Evolutionary conservation across 2,888 invertebrate species (phyloP).

Genomic region (Carcina quercana): DNA sequence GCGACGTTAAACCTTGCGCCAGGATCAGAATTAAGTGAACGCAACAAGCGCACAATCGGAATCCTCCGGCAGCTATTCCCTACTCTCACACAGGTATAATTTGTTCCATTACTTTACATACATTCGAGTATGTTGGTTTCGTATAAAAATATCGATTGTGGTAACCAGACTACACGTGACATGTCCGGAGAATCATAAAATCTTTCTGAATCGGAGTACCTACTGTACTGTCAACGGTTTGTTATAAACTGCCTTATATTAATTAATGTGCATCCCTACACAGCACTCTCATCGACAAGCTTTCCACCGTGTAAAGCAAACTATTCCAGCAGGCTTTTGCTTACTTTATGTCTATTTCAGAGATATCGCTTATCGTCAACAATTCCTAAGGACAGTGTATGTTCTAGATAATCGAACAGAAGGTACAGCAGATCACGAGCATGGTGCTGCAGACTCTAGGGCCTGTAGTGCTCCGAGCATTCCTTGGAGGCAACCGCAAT

Average conservation of each 20-base stretch:
- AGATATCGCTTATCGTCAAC: constrained; percentile 12
- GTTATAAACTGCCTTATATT: no score
- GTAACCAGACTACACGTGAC: no score
- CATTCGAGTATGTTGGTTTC: no score
- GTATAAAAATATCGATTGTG: no score
- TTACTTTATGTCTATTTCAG: constrained; percentile 14
- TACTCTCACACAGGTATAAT: constrained; percentile 80
- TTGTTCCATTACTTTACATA: neutral
- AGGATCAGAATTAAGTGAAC: constrained; percentile 77
- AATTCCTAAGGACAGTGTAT: constrained; percentile 50
- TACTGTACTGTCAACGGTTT: no score
- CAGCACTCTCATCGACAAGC: no score
- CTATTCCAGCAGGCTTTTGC: constrained; percentile 18
- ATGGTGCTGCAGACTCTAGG: constrained; percentile 84
- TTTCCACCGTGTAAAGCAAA: no score
- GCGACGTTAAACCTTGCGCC: constrained; percentile 80
- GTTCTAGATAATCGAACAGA: constrained; percentile 83
- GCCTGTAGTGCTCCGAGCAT: constrained; percentile 79
- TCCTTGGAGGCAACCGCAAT: constrained; percentile 67
- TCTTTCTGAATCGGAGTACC: no score
- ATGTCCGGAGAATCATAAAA: no score
- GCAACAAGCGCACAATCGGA: constrained; percentile 86
- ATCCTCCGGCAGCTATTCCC: constrained; percentile 84
- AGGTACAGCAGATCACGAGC: constrained; percentile 83
- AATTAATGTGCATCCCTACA: no score